A percentile compares a stretch with the other conserved stretches of the same genome.
Conservation (phyloP, 2,113 vertebrate genomes). For the Galemys pyrenaicus region DNA sequence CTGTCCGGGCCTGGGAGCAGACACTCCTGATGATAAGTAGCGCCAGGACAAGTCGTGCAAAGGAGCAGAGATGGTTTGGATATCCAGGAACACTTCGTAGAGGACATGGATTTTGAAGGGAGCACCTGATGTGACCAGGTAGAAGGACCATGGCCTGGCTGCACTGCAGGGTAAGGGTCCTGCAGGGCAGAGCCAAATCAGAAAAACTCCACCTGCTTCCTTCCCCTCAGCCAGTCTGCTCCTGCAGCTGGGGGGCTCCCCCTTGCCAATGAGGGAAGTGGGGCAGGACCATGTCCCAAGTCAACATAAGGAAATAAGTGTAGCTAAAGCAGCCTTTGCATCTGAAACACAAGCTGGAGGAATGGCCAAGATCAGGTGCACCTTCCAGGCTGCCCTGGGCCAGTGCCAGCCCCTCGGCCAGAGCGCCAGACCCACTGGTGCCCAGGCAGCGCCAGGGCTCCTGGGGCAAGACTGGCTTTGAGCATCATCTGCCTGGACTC, state of each 20-base stretch:
- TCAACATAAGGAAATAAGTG: too few relatives aligned
- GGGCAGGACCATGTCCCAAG: neutral
- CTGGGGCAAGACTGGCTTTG: accelerated
- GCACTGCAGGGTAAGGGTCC: accelerated
- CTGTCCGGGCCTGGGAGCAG: too few relatives aligned
- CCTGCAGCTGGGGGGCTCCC: neutral
- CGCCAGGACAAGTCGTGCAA: neutral
- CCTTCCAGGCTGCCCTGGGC: neutral
- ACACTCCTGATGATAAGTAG: too few relatives aligned
- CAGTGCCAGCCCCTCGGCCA: neutral
- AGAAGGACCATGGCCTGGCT: neutral
- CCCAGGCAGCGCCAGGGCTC: neutral
- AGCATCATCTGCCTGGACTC: neutral
- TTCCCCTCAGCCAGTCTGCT: neutral
- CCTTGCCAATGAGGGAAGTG: neutral
- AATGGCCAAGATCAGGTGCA: neutral
- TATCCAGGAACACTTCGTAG: neutral
- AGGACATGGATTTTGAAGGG: neutral
- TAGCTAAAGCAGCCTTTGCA: neutral
- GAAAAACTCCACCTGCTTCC: neutral
- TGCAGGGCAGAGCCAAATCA: neutral
- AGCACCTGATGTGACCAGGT: neutral
- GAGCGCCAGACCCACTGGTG: accelerated
- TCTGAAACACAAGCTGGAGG: neutral
- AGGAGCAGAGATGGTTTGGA: accelerated